Percentiles rank a stretch among this genome's conserved stretches.
These are phyloP conservation scores for Drosophila melanica DNA, from an alignment of 1,140 invertebrate species.

Conservation along the genomic window DNA sequence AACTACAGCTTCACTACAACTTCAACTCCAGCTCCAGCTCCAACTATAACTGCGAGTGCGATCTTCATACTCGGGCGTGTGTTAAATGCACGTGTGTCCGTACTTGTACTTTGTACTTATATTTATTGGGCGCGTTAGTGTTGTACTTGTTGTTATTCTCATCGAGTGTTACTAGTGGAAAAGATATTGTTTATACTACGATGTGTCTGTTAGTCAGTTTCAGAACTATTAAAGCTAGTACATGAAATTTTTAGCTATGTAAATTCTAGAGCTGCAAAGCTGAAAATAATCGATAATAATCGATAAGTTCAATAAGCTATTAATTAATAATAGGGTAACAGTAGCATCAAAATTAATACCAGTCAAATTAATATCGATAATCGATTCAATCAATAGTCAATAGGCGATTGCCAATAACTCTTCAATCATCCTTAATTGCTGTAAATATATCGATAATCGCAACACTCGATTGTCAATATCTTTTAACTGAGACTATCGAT, in stretches of 20 bases:
- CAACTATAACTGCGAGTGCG: constrained; percentile 14
- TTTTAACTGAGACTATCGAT: too few species aligned
- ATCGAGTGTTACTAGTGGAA: neutral
- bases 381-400: too few species aligned
- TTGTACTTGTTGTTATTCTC: constrained; percentile 32
- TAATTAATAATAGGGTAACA: too few species aligned
- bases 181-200: neutral
- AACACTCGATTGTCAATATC: neutral
- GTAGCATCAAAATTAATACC: too few species aligned
- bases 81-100: constrained; percentile 47
- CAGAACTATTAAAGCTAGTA: too few species aligned
- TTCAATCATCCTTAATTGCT: neutral
- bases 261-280: too few species aligned
- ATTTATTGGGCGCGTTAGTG: constrained; percentile 41
- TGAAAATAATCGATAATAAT: too few species aligned
- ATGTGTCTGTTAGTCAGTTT: too few species aligned
- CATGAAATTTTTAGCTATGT: too few species aligned
- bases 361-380: too few species aligned
- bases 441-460: neutral
- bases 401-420: too few species aligned
- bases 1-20: constrained; percentile 15
- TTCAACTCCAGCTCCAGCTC: constrained; percentile 1
- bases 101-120: constrained; percentile 30
- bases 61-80: constrained; percentile 31
- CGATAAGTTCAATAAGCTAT: too few species aligned